A percentile compares a stretch with the other conserved stretches of the same genome.
phyloP scores from a whole-genome alignment of 1,140 invertebrate species.

The Batillaria attramentaria region DNA sequence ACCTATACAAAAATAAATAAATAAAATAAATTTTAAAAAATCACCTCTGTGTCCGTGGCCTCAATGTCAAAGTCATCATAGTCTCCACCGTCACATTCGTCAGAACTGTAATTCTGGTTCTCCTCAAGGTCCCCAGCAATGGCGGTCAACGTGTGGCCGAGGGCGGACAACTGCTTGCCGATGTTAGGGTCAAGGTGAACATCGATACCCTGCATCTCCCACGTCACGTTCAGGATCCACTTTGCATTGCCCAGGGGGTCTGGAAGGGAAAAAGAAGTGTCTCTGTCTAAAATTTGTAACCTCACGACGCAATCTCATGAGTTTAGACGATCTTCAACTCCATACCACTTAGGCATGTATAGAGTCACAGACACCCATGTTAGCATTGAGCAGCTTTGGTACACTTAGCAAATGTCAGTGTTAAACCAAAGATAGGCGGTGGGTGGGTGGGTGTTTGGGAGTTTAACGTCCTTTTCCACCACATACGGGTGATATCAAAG shows the following conservation, averaged over 20 bases:
- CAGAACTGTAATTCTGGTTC: slow-evolving; percentile 41
- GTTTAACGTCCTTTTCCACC: no score
- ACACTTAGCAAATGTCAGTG: no score
- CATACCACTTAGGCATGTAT: no score
- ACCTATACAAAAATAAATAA: background rate
- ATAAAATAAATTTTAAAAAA: background rate
- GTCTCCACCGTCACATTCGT: slow-evolving; percentile 39
- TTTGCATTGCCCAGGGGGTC: slow-evolving; percentile 83
- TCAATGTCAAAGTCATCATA: slow-evolving; percentile 39
- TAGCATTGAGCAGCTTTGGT: no score
- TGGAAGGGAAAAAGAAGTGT: no score
- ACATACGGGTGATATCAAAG: no score
- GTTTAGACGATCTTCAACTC: no score
- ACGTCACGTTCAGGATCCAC: slow-evolving; percentile 97
- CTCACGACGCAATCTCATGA: no score
- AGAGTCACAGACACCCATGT: no score
- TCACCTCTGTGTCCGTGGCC: slow-evolving; percentile 42
- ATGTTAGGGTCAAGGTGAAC: slow-evolving; percentile 96
- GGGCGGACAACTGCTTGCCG: slow-evolving; percentile 92
- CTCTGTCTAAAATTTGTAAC: no score
- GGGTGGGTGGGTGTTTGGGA: no score
- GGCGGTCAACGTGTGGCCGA: slow-evolving; percentile 96
- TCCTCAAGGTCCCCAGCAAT: slow-evolving; percentile 77
- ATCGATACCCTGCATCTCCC: slow-evolving; percentile 99
- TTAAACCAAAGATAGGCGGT: no score